These are phyloP conservation scores for Oceanodroma tethys DNA, from an alignment of 2,113 vertebrate species.

Conservation along the genomic window DNA sequence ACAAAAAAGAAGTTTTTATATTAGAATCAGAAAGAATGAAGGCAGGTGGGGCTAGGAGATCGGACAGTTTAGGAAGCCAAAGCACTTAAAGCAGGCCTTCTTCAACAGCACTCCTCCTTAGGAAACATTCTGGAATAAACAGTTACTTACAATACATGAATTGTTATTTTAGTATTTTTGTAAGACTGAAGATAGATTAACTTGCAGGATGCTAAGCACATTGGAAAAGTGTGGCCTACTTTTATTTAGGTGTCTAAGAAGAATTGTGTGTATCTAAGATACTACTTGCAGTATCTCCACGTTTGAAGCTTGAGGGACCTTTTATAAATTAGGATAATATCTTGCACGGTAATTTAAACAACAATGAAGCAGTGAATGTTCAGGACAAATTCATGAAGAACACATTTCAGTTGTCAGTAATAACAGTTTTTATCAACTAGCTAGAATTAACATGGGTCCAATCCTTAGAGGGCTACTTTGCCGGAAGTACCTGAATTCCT, in stretches of 20 bases:
- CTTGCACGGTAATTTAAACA: neutral
- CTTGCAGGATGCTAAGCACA: neutral
- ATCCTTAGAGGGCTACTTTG: neutral
- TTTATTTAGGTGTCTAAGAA: neutral
- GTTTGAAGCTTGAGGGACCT: neutral
- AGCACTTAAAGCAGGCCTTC: neutral
- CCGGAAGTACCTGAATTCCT: neutral
- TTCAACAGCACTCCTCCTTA: neutral
- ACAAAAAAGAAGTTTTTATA: neutral
- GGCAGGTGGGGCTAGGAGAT: neutral
- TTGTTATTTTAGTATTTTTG: neutral
- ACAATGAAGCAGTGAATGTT: neutral
- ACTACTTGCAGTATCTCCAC: neutral
- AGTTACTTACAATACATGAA: neutral
- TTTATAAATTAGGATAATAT: neutral
- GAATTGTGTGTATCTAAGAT: neutral
- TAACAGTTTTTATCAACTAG: neutral
- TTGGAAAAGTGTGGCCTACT: neutral
- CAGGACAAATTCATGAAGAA: neutral
- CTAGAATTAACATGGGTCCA: neutral
- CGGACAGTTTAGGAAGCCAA: neutral
- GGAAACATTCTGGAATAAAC: neutral
- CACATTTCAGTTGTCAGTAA: neutral
- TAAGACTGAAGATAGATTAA: neutral
- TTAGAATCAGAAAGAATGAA: neutral